Conservation (phyloP, 1,140 invertebrate species). For the Planococcus citri region DNA sequence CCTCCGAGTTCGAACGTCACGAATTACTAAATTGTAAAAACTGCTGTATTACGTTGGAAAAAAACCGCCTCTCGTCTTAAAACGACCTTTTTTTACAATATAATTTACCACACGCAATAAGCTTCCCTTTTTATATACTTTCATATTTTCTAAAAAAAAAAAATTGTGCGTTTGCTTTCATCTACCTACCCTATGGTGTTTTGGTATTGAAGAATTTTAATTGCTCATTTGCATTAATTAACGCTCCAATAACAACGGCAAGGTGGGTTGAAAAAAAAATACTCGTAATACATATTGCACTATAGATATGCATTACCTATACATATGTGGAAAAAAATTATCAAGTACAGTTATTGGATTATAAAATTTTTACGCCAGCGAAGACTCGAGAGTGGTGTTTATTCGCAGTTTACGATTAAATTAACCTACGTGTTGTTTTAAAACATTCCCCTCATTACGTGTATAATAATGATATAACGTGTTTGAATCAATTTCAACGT, state of each 20-base stretch:
- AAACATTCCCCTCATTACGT: too few species aligned
- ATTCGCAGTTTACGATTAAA: too few species aligned
- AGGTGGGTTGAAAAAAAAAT: too few species aligned
- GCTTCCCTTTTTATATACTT: neutral
- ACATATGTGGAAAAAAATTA: too few species aligned
- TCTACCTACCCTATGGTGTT: neutral
- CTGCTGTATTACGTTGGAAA: slow-evolving; percentile 1
- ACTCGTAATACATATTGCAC: too few species aligned
- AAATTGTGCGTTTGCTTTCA: slow-evolving; percentile 4
- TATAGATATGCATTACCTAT: too few species aligned
- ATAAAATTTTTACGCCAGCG: too few species aligned
- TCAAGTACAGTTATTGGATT: too few species aligned
- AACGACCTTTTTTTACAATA: slow-evolving; percentile 7
- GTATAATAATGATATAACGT: too few species aligned
- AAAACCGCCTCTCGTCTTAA: slow-evolving; percentile 6
- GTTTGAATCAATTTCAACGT: too few species aligned
- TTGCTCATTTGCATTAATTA: slow-evolving; percentile 7
- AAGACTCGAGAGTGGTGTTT: too few species aligned
- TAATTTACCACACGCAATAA: slow-evolving; percentile 3
- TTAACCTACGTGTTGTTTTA: too few species aligned
- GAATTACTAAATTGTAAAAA: slow-evolving; percentile 8
- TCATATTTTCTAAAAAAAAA: neutral
- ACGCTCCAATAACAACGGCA: neutral
- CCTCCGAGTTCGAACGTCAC: slow-evolving; percentile 1
- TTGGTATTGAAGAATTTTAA: slow-evolving; percentile 4